phyloP scores from a whole-genome alignment of 2,113 vertebrate genomes.

The Scortum barcoo region DNA sequence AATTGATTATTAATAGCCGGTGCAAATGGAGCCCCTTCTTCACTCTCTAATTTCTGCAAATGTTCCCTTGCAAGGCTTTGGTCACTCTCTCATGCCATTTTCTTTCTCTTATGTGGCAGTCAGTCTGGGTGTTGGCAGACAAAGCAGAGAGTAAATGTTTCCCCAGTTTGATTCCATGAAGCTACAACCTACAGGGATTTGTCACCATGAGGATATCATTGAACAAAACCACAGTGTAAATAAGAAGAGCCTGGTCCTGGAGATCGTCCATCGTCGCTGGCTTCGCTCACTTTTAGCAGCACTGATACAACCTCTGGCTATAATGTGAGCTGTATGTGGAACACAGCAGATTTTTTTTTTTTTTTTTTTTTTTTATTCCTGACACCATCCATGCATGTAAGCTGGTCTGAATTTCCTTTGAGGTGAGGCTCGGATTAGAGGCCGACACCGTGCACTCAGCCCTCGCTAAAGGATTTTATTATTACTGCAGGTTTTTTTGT shows the following conservation, averaged over 20 bases:
- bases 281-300: conserved; percentile 25
- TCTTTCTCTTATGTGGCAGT: neutral
- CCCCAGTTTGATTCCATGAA: neutral
- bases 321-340: conserved; percentile 37
- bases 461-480: conserved; percentile 74
- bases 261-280: conserved; percentile 22
- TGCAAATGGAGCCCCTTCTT: neutral
- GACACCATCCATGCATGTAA: conserved; percentile 54
- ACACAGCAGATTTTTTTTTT: conserved; percentile 54
- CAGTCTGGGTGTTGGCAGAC: neutral
- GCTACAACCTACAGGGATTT: conserved; percentile 11
- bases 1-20: conserved; percentile 56
- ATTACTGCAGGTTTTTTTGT: conserved; percentile 62
- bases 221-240: neutral
- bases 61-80: conserved; percentile 4
- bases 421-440: conserved; percentile 76
- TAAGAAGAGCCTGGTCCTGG: neutral
- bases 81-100: conserved; percentile 13
- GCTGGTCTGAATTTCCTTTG: conserved; percentile 68
- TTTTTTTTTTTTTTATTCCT: conserved; percentile 16
- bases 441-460: conserved; percentile 64
- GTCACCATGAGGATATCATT: neutral
- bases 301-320: conserved; percentile 5
- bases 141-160: conserved; percentile 14
- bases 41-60: conserved; percentile 29